Percentiles rank a stretch among this genome's conserved stretches.
phyloP scores from a whole-genome alignment of 1,140 invertebrate genomes.

The Mercenaria mercenaria region DNA sequence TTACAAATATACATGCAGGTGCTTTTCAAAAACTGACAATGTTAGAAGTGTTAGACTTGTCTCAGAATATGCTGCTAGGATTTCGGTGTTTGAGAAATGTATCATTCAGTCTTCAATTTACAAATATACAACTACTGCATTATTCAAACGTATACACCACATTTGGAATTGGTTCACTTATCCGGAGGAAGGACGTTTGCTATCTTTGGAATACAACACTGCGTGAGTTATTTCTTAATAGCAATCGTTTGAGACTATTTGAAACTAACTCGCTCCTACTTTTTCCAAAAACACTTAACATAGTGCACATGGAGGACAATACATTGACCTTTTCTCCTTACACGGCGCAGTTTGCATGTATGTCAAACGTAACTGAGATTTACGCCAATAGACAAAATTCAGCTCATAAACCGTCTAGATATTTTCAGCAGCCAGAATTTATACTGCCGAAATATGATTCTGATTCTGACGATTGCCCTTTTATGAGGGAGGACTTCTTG shows the following conservation, averaged over 20 bases:
- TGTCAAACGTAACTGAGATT: background rate
- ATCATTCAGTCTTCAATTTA: constrained; percentile 48
- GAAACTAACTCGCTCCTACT: constrained; percentile 35
- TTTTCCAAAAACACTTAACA: constrained; percentile 41
- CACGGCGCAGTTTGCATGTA: background rate
- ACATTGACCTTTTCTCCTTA: constrained; percentile 51
- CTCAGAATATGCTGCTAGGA: constrained; percentile 42
- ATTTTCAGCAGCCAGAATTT: background rate
- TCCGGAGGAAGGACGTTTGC: background rate
- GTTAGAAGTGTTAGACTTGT: constrained; percentile 58
- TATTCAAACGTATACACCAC: constrained; percentile 8
- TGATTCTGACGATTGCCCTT: background rate
- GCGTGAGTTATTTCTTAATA: background rate
- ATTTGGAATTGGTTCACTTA: constrained; percentile 10
- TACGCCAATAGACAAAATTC: background rate
- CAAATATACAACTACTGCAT: constrained; percentile 35
- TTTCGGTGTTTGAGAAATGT: constrained; percentile 32
- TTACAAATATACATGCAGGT: constrained; percentile 30
- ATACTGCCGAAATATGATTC: background rate
- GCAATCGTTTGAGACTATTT: background rate
- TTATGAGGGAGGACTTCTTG: background rate
- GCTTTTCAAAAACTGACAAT: constrained; percentile 9
- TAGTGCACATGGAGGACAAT: constrained; percentile 15
- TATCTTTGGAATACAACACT: constrained; percentile 62
- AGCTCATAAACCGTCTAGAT: background rate